These are phyloP conservation scores for Dusona sp. DNA, from an alignment of 2,888 invertebrate species.

Conservation along the genomic window DNA sequence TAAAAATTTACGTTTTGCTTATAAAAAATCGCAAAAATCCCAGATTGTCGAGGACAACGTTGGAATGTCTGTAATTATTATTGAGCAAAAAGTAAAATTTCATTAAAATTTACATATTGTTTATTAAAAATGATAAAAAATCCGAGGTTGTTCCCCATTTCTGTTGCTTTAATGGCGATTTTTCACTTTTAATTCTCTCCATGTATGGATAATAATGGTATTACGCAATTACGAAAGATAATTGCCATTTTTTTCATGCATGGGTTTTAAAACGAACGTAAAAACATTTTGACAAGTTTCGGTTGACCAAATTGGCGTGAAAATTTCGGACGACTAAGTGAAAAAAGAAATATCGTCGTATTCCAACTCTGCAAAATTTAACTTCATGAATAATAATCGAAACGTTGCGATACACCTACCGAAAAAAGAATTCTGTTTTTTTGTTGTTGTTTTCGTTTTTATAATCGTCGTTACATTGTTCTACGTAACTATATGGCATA, in stretches of 20 bases:
- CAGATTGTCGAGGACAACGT: no score
- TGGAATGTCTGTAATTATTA: no score
- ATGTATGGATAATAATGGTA: neutral
- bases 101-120: no score
- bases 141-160: no score
- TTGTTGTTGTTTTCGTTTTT: neutral
- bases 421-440: neutral
- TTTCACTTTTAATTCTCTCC: no score
- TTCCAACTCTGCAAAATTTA: neutral
- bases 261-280: neutral
- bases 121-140: no score
- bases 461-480: slow-evolving; percentile 14
- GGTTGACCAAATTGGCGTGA: neutral
- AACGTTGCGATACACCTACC: slow-evolving; percentile 51
- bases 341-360: neutral
- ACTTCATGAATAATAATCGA: neutral
- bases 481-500: slow-evolving; percentile 31
- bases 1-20: no score
- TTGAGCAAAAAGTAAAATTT: no score
- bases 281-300: neutral
- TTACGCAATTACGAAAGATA: neutral
- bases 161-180: no score
- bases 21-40: no score
- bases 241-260: neutral
- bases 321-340: neutral